Evolutionary conservation across 2,888 invertebrate species (phyloP).

Genomic region (Seladonia tumulorum): DNA sequence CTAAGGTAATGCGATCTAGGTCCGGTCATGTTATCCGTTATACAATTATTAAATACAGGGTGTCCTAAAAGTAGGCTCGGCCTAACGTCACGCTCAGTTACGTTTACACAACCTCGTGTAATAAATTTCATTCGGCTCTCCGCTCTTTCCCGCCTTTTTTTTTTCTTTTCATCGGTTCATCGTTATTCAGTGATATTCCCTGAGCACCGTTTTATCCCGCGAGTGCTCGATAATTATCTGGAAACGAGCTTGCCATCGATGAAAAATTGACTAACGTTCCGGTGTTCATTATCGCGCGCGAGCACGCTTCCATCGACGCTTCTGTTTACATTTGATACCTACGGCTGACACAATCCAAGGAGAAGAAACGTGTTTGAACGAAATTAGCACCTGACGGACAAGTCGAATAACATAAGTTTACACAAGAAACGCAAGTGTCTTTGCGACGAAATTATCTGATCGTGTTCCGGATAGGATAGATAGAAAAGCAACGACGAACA

Average conservation of each 20-base stretch:
- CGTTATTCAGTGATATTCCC: neutral
- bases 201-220: neutral
- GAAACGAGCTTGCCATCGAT: neutral
- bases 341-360: neutral
- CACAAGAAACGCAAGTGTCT: neutral
- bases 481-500: neutral
- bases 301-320: neutral
- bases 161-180: conserved; percentile 22
- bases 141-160: neutral
- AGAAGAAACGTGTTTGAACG: neutral
- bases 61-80: no score
- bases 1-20: no score
- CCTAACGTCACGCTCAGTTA: no score
- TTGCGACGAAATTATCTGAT: neutral
- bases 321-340: neutral
- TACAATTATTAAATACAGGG: no score
- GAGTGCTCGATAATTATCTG: conserved; percentile 2
- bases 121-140: conserved; percentile 13
- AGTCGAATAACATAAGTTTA: no score
- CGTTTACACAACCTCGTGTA: neutral
- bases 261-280: neutral
- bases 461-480: neutral
- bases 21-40: no score
- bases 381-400: neutral
- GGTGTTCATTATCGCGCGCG: neutral